A percentile compares a stretch with the other conserved stretches of the same genome.
Evolutionary conservation across 2,888 invertebrate species (phyloP).

Genomic region (Amphipyra tragopoginis): DNA sequence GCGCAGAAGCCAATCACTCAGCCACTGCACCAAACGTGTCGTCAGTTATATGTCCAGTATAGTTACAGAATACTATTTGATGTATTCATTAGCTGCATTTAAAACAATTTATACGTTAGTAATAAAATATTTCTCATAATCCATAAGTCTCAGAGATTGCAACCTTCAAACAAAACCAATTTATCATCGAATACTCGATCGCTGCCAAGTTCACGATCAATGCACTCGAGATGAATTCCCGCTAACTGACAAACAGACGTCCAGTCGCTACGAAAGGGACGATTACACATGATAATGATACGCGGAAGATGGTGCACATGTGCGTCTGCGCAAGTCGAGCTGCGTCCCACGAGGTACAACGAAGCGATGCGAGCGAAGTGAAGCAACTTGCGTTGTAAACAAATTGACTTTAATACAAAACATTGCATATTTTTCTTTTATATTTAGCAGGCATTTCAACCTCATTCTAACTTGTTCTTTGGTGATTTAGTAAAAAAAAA

Average conservation of each 20-base stretch:
- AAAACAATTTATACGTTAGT: too few species aligned
- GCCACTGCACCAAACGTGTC: too few species aligned
- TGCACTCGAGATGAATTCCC: conserved; percentile 27
- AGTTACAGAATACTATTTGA: too few species aligned
- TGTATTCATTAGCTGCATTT: too few species aligned
- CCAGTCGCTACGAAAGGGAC: conserved; percentile 42
- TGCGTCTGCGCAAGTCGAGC: conserved; percentile 29
- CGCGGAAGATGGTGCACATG: conserved; percentile 62
- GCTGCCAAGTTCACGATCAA: conserved; percentile 53
- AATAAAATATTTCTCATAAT: neutral
- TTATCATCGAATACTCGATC: conserved; percentile 12
- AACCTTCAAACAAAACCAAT: neutral
- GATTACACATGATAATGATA: conserved; percentile 63
- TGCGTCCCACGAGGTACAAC: conserved; percentile 11
- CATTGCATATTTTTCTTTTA: too few species aligned
- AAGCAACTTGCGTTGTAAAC: too few species aligned
- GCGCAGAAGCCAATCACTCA: too few species aligned
- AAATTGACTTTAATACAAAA: too few species aligned
- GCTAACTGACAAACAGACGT: conserved; percentile 33
- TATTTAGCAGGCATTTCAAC: too few species aligned
- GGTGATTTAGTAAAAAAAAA: too few species aligned
- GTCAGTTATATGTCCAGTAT: too few species aligned
- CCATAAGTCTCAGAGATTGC: neutral
- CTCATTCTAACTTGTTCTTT: too few species aligned
- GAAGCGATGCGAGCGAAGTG: conserved; percentile 13